phyloP scores from a whole-genome alignment of 2,113 vertebrate genomes.

The Cairina moschata region DNA sequence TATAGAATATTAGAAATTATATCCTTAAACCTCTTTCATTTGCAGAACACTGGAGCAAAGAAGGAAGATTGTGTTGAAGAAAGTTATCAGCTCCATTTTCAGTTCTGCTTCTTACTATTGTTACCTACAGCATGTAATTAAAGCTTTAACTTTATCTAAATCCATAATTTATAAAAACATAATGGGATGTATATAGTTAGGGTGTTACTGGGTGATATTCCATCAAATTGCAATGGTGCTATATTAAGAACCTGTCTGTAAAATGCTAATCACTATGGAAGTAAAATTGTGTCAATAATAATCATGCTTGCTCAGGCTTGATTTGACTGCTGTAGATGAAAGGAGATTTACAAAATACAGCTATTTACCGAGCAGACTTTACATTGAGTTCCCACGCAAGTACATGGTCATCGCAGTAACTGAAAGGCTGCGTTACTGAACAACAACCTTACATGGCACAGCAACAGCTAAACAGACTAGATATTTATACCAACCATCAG shows the following conservation, averaged over 20 bases:
- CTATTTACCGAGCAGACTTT: background rate
- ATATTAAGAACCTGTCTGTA: background rate
- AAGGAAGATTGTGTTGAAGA: background rate
- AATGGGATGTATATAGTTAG: background rate
- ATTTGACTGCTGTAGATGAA: background rate
- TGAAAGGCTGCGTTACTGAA: background rate
- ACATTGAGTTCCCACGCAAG: background rate
- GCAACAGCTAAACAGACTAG: background rate
- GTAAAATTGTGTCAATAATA: background rate
- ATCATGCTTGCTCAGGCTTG: background rate
- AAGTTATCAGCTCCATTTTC: background rate
- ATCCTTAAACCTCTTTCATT: background rate
- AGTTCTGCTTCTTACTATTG: background rate
- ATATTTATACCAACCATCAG: background rate
- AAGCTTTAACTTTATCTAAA: background rate
- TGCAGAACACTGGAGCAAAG: background rate
- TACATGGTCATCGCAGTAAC: background rate
- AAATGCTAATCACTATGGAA: background rate
- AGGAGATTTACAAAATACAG: background rate
- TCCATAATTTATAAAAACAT: background rate
- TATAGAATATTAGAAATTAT: background rate
- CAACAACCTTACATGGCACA: background rate
- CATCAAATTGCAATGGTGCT: background rate
- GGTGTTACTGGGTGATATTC: background rate
- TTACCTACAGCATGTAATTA: background rate